These are phyloP conservation scores for Lipotes vexillifer DNA, from an alignment of 2,113 vertebrate species.

Conservation along the genomic window DNA sequence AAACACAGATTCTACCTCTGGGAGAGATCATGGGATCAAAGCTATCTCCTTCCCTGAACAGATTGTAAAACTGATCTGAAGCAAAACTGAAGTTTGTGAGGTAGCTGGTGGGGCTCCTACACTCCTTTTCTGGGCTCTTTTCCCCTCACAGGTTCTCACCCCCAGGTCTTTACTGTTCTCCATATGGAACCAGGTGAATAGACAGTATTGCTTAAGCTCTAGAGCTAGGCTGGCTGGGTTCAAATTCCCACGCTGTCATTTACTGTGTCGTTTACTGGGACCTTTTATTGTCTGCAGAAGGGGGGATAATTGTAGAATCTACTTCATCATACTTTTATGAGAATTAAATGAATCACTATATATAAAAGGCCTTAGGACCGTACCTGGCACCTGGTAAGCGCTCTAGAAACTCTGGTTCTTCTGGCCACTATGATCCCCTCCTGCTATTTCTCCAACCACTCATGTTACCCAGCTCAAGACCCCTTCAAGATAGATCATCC, in stretches of 20 bases:
- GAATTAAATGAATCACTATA: not conserved
- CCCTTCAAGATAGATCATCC: not conserved
- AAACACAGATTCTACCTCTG: conserved; percentile 13
- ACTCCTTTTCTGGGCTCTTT: not conserved
- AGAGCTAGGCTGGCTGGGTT: not conserved
- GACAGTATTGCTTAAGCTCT: not conserved
- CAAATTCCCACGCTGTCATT: not conserved
- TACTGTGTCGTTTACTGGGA: not conserved
- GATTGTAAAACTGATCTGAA: not conserved
- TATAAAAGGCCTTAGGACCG: not conserved
- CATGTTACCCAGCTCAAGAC: not conserved
- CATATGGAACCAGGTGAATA: not conserved
- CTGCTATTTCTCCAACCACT: not conserved
- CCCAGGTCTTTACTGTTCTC: not conserved
- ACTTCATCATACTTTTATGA: not conserved
- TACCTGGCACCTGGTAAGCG: not conserved
- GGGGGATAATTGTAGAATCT: not conserved
- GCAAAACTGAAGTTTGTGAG: not conserved
- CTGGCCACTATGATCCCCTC: not conserved
- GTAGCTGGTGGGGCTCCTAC: not conserved
- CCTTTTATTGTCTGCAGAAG: not conserved
- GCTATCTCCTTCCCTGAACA: not conserved
- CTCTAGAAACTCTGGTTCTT: not conserved
- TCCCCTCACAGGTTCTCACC: not conserved
- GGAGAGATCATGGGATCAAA: not conserved